Base-by-base conservation (phyloP, 2,888 invertebrate species). In the Mesochorus sp. region DNA sequence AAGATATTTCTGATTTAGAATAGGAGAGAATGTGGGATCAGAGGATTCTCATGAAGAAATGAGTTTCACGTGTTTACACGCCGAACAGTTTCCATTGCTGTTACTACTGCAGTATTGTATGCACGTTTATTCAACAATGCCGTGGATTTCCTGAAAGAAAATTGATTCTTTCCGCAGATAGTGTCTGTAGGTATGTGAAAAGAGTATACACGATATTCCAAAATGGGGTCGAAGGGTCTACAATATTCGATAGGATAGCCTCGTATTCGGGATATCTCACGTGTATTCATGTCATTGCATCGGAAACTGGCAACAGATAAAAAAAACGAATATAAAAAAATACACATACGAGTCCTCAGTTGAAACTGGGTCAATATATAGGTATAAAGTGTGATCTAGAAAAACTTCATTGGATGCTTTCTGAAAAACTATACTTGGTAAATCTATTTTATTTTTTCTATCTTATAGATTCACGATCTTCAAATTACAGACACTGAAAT, bases 51-150 rank as follows among this genome's bases (percentile, higher is more conserved):
- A 14, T n/a, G n/a, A n/a, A 28, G 12, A 34, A 75, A 73, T 57
- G 64, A 17, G 39, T 47, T 26, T 39, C 51, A 24, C 47, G 21
- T 19, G 47, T 68, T 55, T 47, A 39, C 28, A 17, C 59, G 66
- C 47, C 75, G 70, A 81, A 85, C 85, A 86, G 85, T 85, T 88
- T 85, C 83, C 88, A 88, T 85, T 81, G 74, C 49, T 37, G 53
- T 42, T 8, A 34, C 17, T 57, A 28, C 2, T 3, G 24, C 12
- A 34, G 17, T 6, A 12, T 3, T 21, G 42, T 61, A 19, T 14
- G 17, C 6, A 12, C 26, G 8, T 19, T 24, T 3, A 62, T 21
- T 42, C 14, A 39, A 42, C 39, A 14, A 14, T 5, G 12, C 31
- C 3, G 17, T 47, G 44, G 28, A 67, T 57, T 26, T 37, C 17